Conservation (phyloP, 1,140 invertebrate genomes). For the Trichoplusia ni region DNA sequence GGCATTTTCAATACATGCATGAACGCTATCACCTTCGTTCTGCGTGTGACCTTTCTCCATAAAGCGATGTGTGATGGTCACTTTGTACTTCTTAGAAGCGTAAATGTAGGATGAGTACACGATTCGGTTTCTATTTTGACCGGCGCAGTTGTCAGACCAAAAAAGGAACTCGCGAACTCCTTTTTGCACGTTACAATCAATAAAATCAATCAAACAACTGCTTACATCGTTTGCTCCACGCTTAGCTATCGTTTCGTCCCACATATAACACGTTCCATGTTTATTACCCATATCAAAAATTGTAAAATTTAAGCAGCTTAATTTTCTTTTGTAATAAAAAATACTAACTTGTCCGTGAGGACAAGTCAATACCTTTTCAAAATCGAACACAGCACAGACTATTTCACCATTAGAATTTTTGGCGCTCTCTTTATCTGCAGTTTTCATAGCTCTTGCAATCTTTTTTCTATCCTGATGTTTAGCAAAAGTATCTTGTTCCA, state of each 20-base stretch:
- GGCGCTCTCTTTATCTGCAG: slow-evolving; percentile 5
- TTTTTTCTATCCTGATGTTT: not conserved
- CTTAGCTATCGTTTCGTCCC: slow-evolving; percentile 27
- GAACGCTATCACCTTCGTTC: slow-evolving; percentile 24
- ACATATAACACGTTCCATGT: slow-evolving; percentile 30
- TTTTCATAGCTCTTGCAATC: not conserved
- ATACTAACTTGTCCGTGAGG: slow-evolving; percentile 15
- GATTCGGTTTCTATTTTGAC: not conserved
- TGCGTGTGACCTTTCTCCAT: slow-evolving; percentile 19
- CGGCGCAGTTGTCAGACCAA: slow-evolving; percentile 12
- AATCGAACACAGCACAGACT: slow-evolving; percentile 11
- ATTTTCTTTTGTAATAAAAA: slow-evolving; percentile 13
- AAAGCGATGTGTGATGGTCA: slow-evolving; percentile 14
- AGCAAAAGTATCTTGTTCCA: not conserved
- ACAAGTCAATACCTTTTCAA: slow-evolving; percentile 22
- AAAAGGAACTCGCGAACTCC: slow-evolving; percentile 11
- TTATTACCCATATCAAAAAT: slow-evolving; percentile 20
- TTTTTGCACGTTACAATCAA: not conserved
- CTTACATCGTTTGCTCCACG: slow-evolving; percentile 29
- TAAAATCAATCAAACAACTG: slow-evolving; percentile 28
- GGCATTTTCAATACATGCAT: slow-evolving; percentile 7
- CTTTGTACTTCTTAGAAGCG: not conserved
- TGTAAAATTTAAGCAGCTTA: slow-evolving; percentile 23
- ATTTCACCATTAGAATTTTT: slow-evolving; percentile 12
- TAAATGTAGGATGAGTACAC: not conserved